Evolutionary conservation across 2,888 invertebrate species (phyloP).

Genomic region (Beris morrisii): DNA sequence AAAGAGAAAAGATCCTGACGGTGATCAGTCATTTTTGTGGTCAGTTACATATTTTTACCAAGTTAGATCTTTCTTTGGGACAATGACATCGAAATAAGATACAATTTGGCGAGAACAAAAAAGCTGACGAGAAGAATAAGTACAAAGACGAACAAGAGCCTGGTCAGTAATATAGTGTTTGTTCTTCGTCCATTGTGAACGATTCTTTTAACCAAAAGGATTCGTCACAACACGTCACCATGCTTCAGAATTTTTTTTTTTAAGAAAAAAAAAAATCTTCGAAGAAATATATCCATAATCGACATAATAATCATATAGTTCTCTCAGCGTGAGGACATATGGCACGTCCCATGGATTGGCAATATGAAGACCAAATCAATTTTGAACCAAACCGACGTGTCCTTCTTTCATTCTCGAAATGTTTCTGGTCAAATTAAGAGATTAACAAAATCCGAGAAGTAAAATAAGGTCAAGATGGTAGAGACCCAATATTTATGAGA

Average conservation of each 20-base stretch:
- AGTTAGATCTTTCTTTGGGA: not conserved
- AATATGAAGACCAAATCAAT: too few species aligned
- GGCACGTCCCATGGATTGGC: conserved; percentile 2
- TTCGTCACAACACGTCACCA: conserved; percentile 13
- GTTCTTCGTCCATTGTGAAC: conserved; percentile 1
- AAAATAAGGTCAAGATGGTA: too few species aligned
- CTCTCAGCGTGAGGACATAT: not conserved
- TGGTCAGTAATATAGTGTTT: conserved; percentile 2
- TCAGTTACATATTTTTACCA: conserved; percentile 12
- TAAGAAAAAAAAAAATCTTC: not conserved
- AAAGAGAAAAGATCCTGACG: not conserved
- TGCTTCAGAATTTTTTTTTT: not conserved
- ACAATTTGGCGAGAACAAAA: not conserved
- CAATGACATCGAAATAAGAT: conserved; percentile 3
- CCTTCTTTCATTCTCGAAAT: too few species aligned
- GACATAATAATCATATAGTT: not conserved
- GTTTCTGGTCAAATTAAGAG: too few species aligned
- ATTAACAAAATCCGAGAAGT: too few species aligned
- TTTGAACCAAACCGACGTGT: too few species aligned
- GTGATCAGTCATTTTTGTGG: conserved; percentile 2
- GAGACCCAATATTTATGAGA: too few species aligned
- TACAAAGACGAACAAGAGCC: not conserved
- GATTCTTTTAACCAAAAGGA: conserved; percentile 3
- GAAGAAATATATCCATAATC: not conserved
- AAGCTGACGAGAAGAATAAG: not conserved